Percentiles rank a stretch among this genome's conserved stretches.
phyloP scores from a whole-genome alignment of 2,113 vertebrate genomes.

The Mesembrinibis cayennensis region DNA sequence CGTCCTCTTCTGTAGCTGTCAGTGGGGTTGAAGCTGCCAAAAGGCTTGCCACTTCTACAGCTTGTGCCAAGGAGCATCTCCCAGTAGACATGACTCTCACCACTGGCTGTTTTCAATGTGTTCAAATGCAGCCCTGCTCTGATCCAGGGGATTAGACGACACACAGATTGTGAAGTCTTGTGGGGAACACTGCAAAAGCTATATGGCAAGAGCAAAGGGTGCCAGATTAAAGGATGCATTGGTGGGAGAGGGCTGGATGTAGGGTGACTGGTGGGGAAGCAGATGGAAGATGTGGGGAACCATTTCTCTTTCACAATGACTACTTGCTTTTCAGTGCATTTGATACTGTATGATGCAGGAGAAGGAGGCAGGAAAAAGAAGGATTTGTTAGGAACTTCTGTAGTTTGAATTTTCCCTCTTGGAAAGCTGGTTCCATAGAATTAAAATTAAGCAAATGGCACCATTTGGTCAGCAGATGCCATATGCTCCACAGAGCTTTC shows the following conservation, averaged over 20 bases:
- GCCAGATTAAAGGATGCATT: not conserved
- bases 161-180: rapidly evolving
- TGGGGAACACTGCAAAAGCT: not conserved
- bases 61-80: not conserved
- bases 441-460: not conserved
- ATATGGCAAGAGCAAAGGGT: not conserved
- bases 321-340: not conserved
- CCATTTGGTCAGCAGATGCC: not conserved
- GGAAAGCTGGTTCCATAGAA: not conserved
- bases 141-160: not conserved
- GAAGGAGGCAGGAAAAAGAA: not conserved
- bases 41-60: not conserved
- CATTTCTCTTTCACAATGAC: not conserved
- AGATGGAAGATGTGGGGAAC: not conserved
- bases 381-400: not conserved
- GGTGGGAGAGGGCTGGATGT: not conserved
- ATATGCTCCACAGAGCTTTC: not conserved
- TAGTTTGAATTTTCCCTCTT: not conserved
- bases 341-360: not conserved
- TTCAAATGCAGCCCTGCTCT: not conserved
- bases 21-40: not conserved
- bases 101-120: not conserved
- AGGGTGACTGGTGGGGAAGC: not conserved
- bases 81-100: not conserved
- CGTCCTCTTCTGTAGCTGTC: not conserved